Evolutionary conservation across 2,797 vertebrate species (phyloP).

Genomic region (Epinephelus malabaricus): DNA sequence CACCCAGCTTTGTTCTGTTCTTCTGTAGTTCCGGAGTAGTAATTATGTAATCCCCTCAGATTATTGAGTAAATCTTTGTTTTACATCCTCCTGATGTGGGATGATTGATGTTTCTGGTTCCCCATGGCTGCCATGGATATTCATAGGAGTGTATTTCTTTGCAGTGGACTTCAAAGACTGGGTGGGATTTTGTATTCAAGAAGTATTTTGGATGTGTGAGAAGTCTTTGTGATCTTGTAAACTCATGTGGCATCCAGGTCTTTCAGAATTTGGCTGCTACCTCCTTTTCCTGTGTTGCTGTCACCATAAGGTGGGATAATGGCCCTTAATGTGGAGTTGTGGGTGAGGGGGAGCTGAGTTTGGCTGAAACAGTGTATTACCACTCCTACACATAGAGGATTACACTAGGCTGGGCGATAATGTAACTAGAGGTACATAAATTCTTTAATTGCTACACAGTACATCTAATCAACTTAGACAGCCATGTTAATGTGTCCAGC

Average conservation of each 20-base stretch:
- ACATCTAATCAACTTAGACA: neutral
- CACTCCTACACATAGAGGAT: constrained; percentile 2
- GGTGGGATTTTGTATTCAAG: neutral
- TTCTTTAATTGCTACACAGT: constrained; percentile 8
- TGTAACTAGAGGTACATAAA: constrained; percentile 6
- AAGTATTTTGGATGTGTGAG: constrained; percentile 19
- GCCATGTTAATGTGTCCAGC: neutral
- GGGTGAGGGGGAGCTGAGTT: constrained; percentile 7
- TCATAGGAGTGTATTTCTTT: constrained; percentile 4
- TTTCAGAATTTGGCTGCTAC: neutral
- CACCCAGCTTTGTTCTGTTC: constrained; percentile 15
- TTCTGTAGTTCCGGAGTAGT: neutral
- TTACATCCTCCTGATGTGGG: constrained; percentile 32
- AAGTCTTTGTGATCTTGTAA: constrained; percentile 19
- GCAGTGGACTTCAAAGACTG: constrained; percentile 21
- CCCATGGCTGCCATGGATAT: neutral
- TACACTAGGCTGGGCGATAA: neutral
- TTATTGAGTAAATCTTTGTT: constrained; percentile 44
- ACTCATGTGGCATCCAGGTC: neutral
- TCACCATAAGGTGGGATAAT: neutral
- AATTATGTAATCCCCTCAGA: constrained; percentile 41
- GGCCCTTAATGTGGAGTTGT: neutral
- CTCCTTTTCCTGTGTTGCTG: neutral
- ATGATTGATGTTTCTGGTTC: constrained; percentile 45
- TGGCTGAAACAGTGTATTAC: neutral